Conservation (phyloP, 2,797 vertebrate species). For the Anisognathus igniventris region DNA sequence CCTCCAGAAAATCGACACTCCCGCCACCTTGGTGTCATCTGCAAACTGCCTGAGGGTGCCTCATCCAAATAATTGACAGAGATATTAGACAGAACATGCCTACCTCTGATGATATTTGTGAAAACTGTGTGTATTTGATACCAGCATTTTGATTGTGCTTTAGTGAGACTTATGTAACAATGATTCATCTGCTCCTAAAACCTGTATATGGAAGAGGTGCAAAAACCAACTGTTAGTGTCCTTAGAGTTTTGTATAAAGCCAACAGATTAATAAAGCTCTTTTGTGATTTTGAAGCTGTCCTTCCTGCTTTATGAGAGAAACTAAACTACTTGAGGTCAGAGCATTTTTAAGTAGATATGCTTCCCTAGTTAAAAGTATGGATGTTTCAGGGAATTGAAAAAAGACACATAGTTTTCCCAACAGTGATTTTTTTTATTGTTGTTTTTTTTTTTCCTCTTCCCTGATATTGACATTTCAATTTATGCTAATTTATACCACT, state of each 20-base stretch:
- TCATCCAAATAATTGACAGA: background rate
- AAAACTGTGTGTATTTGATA: background rate
- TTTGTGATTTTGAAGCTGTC: background rate
- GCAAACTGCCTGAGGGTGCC: background rate
- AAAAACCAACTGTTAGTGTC: background rate
- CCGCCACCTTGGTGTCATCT: rapidly evolving
- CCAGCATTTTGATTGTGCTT: background rate
- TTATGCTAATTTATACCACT: slow-evolving; percentile 66
- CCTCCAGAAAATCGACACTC: rapidly evolving
- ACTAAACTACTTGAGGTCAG: background rate
- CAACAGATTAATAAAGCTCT: background rate
- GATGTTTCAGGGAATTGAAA: background rate
- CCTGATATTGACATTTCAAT: slow-evolving; percentile 65
- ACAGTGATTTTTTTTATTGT: background rate
- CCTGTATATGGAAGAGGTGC: background rate
- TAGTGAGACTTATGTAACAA: background rate
- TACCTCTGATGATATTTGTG: background rate
- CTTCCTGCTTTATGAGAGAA: background rate
- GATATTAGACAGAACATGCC: background rate
- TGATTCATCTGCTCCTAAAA: background rate
- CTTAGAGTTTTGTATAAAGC: background rate
- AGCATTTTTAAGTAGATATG: background rate
- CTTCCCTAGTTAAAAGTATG: slow-evolving; percentile 22
- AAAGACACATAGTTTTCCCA: background rate
- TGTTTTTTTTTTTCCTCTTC: background rate